These are phyloP conservation scores for Antechinus flavipes DNA, from an alignment of 2,113 vertebrate genomes.

Conservation along the genomic window DNA sequence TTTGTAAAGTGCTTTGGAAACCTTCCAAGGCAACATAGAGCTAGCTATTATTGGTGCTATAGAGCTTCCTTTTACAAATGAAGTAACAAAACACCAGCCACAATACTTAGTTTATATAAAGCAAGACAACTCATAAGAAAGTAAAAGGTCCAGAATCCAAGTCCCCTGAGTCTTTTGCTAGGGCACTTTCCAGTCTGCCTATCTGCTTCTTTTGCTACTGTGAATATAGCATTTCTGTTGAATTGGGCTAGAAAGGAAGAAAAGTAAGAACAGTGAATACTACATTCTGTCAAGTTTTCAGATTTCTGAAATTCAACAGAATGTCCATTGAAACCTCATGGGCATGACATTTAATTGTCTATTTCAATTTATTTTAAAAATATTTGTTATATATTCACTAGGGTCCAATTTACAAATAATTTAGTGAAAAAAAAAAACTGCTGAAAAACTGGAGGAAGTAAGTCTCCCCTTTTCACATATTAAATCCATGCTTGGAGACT, in stretches of 20 bases:
- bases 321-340: neutral
- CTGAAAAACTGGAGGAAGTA: neutral
- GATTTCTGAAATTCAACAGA: neutral
- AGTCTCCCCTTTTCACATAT: neutral
- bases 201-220: neutral
- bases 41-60: neutral
- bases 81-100: neutral
- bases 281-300: neutral
- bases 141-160: neutral
- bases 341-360: neutral
- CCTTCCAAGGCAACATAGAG: neutral
- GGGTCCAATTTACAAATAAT: neutral
- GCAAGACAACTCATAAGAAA: neutral
- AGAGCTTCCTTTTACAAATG: neutral
- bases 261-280: neutral
- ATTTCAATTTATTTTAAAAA: neutral
- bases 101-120: neutral
- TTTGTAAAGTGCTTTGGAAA: neutral
- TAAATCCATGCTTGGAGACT: neutral
- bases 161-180: neutral
- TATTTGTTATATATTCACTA: neutral
- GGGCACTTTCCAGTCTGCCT: neutral
- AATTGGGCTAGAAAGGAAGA: neutral
- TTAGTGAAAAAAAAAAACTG: neutral
- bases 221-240: neutral